Conservation (phyloP, 2,888 invertebrate species). For the Leuctra nigra region DNA sequence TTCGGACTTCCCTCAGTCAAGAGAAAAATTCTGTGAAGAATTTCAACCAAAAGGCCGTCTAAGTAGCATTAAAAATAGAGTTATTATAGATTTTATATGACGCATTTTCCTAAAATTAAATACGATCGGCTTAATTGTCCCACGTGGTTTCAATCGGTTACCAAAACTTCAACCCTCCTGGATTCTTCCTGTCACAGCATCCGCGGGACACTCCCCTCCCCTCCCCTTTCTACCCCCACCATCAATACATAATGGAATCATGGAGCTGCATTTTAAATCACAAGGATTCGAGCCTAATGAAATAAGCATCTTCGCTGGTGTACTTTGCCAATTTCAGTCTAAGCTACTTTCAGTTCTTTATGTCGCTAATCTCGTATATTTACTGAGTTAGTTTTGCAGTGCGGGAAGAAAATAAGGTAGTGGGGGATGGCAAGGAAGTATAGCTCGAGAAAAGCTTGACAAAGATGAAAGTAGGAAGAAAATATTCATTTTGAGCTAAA, state of each 20-base stretch:
- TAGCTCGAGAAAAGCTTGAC: background rate
- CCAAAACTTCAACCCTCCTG: background rate
- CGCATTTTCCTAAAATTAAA: no score
- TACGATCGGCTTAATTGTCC: conserved; percentile 24
- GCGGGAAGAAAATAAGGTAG: conserved; percentile 20
- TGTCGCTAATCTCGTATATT: conserved; percentile 27
- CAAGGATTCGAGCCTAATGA: conserved; percentile 29
- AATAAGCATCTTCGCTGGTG: conserved; percentile 29
- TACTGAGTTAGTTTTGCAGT: conserved; percentile 28
- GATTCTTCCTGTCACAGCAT: background rate
- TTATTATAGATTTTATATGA: no score
- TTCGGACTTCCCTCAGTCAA: no score
- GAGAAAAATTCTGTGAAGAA: no score
- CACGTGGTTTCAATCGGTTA: background rate
- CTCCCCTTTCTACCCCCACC: conserved; percentile 14
- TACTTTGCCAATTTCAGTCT: conserved; percentile 30
- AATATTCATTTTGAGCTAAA: no score
- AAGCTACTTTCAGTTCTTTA: conserved; percentile 25
- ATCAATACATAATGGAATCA: conserved; percentile 29
- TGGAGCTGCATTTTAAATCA: conserved; percentile 30
- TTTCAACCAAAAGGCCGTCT: no score
- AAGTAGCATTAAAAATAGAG: no score
- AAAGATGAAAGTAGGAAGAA: no score
- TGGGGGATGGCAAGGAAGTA: background rate
- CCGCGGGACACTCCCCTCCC: background rate